Conservation (phyloP, 2,113 vertebrate species). For the Orientallactaga bullata region DNA sequence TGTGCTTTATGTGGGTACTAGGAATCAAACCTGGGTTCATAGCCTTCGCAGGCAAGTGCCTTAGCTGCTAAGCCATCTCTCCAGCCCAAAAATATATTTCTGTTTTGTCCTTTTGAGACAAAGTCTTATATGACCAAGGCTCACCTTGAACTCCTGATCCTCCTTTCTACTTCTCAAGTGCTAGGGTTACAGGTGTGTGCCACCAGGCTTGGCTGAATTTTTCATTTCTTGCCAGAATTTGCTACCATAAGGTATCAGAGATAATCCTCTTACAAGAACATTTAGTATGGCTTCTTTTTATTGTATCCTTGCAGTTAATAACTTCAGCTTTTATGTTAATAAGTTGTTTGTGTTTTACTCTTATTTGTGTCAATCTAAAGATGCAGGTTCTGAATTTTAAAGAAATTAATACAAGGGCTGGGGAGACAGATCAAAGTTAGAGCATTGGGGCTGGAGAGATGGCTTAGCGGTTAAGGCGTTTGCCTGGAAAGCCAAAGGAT, state of each 20-base stretch:
- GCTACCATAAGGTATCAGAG: slow-evolving; percentile 68
- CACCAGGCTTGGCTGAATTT: not conserved
- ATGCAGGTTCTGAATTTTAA: slow-evolving; percentile 78
- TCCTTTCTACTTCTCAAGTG: not conserved
- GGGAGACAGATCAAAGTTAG: too few relatives aligned
- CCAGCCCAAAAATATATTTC: too few relatives aligned
- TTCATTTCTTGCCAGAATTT: slow-evolving; percentile 77
- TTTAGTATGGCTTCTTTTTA: slow-evolving; percentile 76
- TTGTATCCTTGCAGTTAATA: slow-evolving; percentile 71
- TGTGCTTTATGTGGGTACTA: too few relatives aligned
- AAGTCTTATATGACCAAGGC: not conserved
- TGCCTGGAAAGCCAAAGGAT: too few relatives aligned
- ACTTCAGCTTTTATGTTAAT: slow-evolving; percentile 77
- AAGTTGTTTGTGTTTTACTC: slow-evolving; percentile 80
- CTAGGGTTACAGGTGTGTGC: not conserved
- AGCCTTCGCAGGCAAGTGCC: too few relatives aligned
- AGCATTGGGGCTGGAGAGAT: too few relatives aligned
- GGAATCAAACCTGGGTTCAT: too few relatives aligned
- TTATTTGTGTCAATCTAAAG: slow-evolving; percentile 81
- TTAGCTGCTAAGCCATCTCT: too few relatives aligned
- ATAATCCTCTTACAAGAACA: slow-evolving; percentile 79
- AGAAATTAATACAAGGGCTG: too few relatives aligned
- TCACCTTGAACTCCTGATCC: too few relatives aligned
- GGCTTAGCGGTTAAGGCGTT: too few relatives aligned
- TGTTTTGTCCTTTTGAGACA: not conserved